These are phyloP conservation scores for Axis porcinus DNA, from an alignment of 2,113 vertebrate species.

Conservation along the genomic window DNA sequence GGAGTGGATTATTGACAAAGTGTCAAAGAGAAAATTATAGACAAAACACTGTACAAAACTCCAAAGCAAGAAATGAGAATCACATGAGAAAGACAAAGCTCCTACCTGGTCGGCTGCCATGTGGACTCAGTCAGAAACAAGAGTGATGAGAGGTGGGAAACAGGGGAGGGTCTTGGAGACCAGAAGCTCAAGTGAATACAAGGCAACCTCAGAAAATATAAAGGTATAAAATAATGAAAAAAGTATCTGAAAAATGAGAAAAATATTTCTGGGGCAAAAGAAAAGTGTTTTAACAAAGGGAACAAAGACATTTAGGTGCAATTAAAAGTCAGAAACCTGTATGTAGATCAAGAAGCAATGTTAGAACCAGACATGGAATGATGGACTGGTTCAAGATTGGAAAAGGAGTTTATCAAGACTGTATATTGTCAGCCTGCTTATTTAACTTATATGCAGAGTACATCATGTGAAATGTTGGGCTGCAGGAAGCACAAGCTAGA, in stretches of 20 bases:
- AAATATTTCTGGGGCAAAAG: background rate
- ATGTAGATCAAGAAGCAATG: background rate
- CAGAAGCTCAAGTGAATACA: background rate
- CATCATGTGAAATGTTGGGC: background rate
- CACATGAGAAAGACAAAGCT: background rate
- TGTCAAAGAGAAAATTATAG: background rate
- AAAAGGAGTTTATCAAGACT: background rate
- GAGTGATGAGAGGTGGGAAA: background rate
- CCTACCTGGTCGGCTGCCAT: background rate
- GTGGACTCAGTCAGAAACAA: background rate
- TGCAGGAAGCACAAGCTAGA: background rate
- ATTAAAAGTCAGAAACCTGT: slow-evolving; percentile 13
- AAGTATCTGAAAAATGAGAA: background rate
- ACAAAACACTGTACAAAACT: background rate
- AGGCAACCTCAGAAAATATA: background rate
- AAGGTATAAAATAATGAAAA: background rate
- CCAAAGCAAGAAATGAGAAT: background rate
- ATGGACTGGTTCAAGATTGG: background rate
- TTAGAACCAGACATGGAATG: background rate
- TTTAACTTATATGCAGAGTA: background rate
- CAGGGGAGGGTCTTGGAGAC: background rate
- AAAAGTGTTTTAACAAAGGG: background rate
- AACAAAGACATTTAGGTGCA: background rate
- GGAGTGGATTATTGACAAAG: background rate
- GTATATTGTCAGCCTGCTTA: background rate